Base-by-base conservation (phyloP, 1,140 invertebrate genomes). In the Brachionus asplanchnoidis region DNA sequence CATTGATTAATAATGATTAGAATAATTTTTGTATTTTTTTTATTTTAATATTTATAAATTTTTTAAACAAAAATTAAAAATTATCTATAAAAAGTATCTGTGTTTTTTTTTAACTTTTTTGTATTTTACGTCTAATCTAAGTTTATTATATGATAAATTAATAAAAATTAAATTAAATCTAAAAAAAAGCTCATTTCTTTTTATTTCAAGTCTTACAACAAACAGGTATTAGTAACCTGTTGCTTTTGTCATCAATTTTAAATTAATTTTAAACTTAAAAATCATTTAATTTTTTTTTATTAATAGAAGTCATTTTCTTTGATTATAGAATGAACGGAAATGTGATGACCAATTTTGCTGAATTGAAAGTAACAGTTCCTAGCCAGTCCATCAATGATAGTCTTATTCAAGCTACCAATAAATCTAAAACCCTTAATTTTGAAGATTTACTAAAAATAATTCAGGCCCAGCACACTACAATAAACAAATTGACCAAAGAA, bases 401-500 rank as follows among this genome's bases (percentile, higher is more conserved):
- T 23, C 60, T 23, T 9, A 66, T 66, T 66, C 26, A 23, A 66
- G 5, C 9, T 36, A 32, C 26, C 1, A 60, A 23, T 14, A 73
- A 36, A 42, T 42, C 68, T 2, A 73, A 42, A 17, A 11, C 20
- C 3, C 42, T 23, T 11, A 77, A 77, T 77, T 3, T 50, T 9
- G 46, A 50, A n/a, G 73, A 77, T 50, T 77, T 77, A n/a, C 12
- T 50, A 11, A 77, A 28, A 77, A 77, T 77, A 26, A 77, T 77
- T 26, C 73, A 77, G 20, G 46, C 26, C 26, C 73, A 77, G 12
- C 73, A 77, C 28, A 5, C n/a, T 2, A 77, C 73, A 50, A 53
- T 77, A 50, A 77, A 50, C 20, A 77, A 77, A 77, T 17, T 77
- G 7, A 77, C 42, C 7, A 46, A 77, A 77, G 73, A 77, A 42